A percentile compares a stretch with the other conserved stretches of the same genome.
Evolutionary conservation across 2,888 invertebrate genomes (phyloP).

Genomic region (Rosalia funebris): DNA sequence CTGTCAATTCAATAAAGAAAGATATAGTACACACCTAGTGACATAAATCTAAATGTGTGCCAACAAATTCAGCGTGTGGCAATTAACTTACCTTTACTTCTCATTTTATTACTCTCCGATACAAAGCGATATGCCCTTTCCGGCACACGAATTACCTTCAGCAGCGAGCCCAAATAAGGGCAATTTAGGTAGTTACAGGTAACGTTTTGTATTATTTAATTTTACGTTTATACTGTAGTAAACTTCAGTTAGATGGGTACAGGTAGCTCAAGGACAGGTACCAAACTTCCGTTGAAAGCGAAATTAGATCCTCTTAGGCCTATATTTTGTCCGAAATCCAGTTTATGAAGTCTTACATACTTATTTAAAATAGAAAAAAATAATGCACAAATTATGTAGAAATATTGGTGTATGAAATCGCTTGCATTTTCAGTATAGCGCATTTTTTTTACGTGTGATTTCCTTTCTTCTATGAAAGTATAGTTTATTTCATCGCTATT

Average conservation of each 20-base stretch:
- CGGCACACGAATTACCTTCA: slow-evolving; percentile 25
- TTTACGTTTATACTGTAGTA: slow-evolving; percentile 18
- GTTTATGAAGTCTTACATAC: no score
- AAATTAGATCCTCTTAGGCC: no score
- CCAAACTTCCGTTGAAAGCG: background rate
- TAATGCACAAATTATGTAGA: no score
- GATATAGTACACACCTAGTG: slow-evolving; percentile 41
- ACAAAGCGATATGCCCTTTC: slow-evolving; percentile 2
- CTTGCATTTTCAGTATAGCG: no score
- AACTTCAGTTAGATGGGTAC: background rate
- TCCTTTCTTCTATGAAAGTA: no score
- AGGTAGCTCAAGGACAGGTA: background rate
- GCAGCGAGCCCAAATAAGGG: slow-evolving; percentile 32
- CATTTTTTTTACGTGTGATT: no score
- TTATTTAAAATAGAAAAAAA: no score
- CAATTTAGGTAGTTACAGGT: slow-evolving; percentile 17
- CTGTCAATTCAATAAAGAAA: slow-evolving; percentile 40
- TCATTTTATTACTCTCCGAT: slow-evolving; percentile 30
- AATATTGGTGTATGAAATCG: no score
- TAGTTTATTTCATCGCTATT: no score
- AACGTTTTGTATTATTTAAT: slow-evolving; percentile 19
- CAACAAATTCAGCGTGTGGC: slow-evolving; percentile 45
- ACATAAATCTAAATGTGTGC: slow-evolving; percentile 48
- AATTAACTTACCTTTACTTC: slow-evolving; percentile 33
- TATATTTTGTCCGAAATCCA: no score